Base-by-base conservation (phyloP, 1,140 invertebrate species). In the Temnothorax nylanderi region DNA sequence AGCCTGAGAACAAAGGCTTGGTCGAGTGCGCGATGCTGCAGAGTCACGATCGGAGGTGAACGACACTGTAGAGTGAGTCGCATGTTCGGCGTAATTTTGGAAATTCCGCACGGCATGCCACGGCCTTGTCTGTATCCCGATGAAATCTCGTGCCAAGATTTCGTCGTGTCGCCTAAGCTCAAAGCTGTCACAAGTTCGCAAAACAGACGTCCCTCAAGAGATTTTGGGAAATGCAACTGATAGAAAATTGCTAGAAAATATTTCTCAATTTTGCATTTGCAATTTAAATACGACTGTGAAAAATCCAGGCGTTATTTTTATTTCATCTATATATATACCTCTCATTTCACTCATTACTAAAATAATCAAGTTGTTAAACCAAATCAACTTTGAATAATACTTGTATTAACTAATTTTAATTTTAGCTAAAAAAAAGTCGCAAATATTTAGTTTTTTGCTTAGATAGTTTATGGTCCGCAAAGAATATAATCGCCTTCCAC, bases 31-130 rank as follows among this genome's bases (percentile, higher is more conserved):
- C 44, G 60, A 86, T 81, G 72, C 65, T 67, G 56, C 41, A 21
- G 11, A 69, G 76, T 88, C 82, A 88, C 81, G 87, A 64, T 69
- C 58, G 60, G 71, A 91, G 90, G 90, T 91, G 85, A 91, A 91
- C 87, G 90, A 91, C 87, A 80, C 78, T 64, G 62, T 60, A 34
- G 60, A 76, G 58, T 32, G 69, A 69, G 54, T 58, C 67, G 49
- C 47, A 78, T 67, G 58, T 64, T 71, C 37, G 18, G 75, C 34
- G 51, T 91, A 91, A 91, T 91, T 91, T 91, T 87, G 88, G 90
- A 89, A 91, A 91, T 91, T 91, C 80, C 62, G 47, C 49, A 51
- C 8, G 34, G 32, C 67, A 65, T 58, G 75, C 69, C 74, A 85
- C 21, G 71, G 13, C 82, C 81, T 87, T 86, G 89, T 76, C 56